Evolutionary conservation across 2,888 invertebrate genomes (phyloP), one percentile per base, ranked within the genome.

Genomic region (Amblyjoppa fuscipennis): DNA sequence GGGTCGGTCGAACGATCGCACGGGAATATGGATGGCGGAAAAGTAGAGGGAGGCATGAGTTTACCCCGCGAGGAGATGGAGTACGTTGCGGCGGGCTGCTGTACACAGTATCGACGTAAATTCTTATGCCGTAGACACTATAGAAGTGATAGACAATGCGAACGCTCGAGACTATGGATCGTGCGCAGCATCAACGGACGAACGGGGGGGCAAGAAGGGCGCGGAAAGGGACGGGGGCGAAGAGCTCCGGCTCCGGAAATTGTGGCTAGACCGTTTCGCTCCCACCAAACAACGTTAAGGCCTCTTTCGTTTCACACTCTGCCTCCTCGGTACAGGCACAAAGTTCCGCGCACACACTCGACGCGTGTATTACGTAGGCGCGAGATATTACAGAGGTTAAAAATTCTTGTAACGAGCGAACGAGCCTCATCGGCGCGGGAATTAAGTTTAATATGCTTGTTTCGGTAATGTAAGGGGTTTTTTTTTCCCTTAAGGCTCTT

Each of bases 61-160:
- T 84, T 81, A 80, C 68, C 77, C 75, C 45, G 64, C 73, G 77
- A 25, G 68, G 82, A 74, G 73, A 68, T 79, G 41, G 83, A 13
- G 59, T 76, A 66, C 75, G 74, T 68, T 84, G 75, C 78, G 71
- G 79, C 64, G 68, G 76, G 78, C 56, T 79, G 73, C 69, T 77
- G 80, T 79, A 79, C 78, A 78, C 75, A 73, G 81, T 77, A 86
- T 82, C 84, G 84, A 84, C 82, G 84, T 79, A 70, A 79, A 86
- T 86, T 86, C 86, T 86, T 85, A 78, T 78, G 78, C 84, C 45
- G 68, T 69, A 81, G 78, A 83, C 81, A 75, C 76, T 83, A 61
- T 79, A 88, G 73, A 82, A 79, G 68, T 76, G 73, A 83, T 83
- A 78, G 83, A 86, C 75, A 85, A 87, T 80, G 82, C 79, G 59